Evolutionary conservation across 37 sponge, comb jelly and placozoan genomes (phyloP).

Genomic region (Ianthella basta): DNA sequence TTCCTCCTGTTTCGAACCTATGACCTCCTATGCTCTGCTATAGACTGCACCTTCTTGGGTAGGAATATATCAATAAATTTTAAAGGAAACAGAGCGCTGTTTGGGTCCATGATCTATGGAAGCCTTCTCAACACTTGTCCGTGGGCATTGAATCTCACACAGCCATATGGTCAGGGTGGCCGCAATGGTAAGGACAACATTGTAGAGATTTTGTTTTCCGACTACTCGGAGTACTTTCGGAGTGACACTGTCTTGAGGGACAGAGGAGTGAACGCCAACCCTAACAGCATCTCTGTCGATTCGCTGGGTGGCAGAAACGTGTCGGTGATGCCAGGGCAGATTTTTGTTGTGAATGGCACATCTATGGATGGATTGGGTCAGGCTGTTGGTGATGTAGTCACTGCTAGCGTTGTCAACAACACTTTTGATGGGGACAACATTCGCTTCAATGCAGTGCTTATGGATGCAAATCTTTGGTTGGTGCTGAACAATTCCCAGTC

Average conservation of each 20-base stretch:
- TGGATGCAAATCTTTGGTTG: not conserved
- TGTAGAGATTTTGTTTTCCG: not conserved
- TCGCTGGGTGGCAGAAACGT: too few species aligned
- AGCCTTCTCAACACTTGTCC: not conserved
- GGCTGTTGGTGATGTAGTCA: not conserved
- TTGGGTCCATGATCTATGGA: slow-evolving; percentile 15
- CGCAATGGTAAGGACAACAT: not conserved
- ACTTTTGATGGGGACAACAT: not conserved
- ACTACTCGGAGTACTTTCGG: not conserved
- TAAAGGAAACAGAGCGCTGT: not conserved
- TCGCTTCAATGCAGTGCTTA: not conserved
- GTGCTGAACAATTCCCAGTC: not conserved
- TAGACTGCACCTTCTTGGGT: not conserved
- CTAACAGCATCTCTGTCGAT: not conserved
- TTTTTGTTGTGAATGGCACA: slow-evolving; percentile 14
- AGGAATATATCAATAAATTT: not conserved
- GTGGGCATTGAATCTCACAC: not conserved
- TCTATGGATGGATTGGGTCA: not conserved
- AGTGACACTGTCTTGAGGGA: not conserved
- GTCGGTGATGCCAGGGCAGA: slow-evolving; percentile 16
- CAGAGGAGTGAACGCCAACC: not conserved
- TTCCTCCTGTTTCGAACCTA: not conserved
- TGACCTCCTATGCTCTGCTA: not conserved
- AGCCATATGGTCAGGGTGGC: slow-evolving; percentile 21
- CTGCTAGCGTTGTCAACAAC: not conserved